Evolutionary conservation across 2,797 vertebrate genomes (phyloP).

Genomic region (Sylvia borin): DNA sequence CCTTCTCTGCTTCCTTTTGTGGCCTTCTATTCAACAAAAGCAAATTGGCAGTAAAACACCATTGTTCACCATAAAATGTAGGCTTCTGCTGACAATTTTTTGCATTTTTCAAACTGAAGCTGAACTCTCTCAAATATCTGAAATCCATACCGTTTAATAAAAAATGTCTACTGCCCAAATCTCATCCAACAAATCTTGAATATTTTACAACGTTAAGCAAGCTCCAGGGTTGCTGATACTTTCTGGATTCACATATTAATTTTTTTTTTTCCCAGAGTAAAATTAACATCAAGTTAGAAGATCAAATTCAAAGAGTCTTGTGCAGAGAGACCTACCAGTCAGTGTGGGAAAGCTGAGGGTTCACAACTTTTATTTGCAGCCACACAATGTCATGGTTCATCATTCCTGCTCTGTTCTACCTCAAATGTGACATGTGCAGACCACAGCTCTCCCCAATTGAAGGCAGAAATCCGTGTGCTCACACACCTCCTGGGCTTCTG

Average conservation of each 20-base stretch:
- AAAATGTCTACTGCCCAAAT: neutral
- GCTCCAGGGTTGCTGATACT: neutral
- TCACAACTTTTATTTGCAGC: neutral
- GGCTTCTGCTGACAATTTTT: neutral
- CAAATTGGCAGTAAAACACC: neutral
- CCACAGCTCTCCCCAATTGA: neutral
- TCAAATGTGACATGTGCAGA: rapidly evolving
- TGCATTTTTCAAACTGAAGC: neutral
- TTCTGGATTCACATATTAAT: neutral
- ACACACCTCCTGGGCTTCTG: neutral
- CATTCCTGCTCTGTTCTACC: neutral
- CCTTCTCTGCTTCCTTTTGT: neutral
- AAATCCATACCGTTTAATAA: neutral
- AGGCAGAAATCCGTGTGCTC: neutral
- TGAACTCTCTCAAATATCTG: neutral
- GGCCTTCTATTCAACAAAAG: neutral
- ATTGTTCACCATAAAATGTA: neutral
- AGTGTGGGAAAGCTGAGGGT: neutral
- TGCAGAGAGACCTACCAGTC: neutral
- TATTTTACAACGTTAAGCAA: neutral
- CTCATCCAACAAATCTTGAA: neutral
- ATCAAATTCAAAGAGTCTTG: neutral
- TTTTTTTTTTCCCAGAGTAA: neutral
- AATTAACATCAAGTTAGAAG: neutral
- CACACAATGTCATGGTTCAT: neutral